These are phyloP conservation scores for Drosophila virilis DNA, from an alignment of 1,140 invertebrate genomes.

Conservation along the genomic window DNA sequence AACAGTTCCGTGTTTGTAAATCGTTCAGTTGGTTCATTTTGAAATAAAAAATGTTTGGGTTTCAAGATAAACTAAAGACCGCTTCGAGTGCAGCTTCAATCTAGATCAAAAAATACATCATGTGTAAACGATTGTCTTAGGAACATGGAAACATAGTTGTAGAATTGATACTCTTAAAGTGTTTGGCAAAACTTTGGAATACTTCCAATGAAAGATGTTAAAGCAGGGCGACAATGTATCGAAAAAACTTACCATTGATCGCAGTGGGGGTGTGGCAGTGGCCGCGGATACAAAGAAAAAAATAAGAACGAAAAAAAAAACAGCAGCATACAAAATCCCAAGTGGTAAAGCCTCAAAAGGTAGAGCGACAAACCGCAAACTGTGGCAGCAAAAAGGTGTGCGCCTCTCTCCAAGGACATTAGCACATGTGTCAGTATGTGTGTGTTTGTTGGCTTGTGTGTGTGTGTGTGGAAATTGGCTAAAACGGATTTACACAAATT, in stretches of 20 bases:
- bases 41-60: too few relatives aligned
- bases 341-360: constrained; percentile 36
- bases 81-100: too few relatives aligned
- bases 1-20: too few relatives aligned
- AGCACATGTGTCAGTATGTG: constrained; percentile 36
- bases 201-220: neutral
- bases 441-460: constrained; percentile 25
- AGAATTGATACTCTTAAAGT: neutral
- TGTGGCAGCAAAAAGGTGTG: constrained; percentile 55
- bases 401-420: constrained; percentile 65
- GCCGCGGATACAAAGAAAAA: constrained; percentile 17
- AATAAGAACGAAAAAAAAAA: neutral
- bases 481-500: constrained; percentile 83
- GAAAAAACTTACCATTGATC: constrained; percentile 60
- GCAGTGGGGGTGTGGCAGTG: constrained; percentile 1
- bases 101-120: too few relatives aligned
- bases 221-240: constrained; percentile 30
- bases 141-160: too few relatives aligned
- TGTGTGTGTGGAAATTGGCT: constrained; percentile 73
- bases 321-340: constrained; percentile 33
- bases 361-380: constrained; percentile 49
- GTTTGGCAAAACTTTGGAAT: neutral
- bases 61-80: too few relatives aligned
- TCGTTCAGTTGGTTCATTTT: too few relatives aligned
- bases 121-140: too few relatives aligned